These are phyloP conservation scores for Luperina nickerlii DNA, from an alignment of 2,888 invertebrate species.

Conservation along the genomic window DNA sequence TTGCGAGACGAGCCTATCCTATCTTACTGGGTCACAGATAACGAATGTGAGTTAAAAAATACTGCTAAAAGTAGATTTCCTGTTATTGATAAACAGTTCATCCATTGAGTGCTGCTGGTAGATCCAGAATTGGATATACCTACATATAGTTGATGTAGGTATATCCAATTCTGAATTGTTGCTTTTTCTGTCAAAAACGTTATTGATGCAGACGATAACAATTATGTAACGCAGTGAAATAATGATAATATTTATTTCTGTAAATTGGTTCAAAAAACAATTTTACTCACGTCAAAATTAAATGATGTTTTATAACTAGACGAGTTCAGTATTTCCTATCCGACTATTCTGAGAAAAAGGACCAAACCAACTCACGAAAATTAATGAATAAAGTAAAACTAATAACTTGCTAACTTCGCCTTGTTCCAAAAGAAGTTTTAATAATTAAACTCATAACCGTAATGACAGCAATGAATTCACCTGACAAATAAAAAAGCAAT, in stretches of 20 bases:
- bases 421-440: slow-evolving; percentile 15
- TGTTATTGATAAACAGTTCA: slow-evolving; percentile 27
- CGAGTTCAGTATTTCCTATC: neutral
- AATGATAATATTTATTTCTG: neutral
- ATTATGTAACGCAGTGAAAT: neutral
- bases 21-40: slow-evolving; percentile 74
- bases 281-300: neutral
- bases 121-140: neutral
- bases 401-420: neutral
- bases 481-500: slow-evolving; percentile 62
- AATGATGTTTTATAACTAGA: neutral
- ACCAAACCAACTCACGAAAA: neutral
- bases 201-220: neutral
- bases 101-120: slow-evolving; percentile 3
- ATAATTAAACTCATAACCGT: slow-evolving; percentile 13
- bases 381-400: neutral
- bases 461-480: slow-evolving; percentile 62
- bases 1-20: slow-evolving; percentile 62
- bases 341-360: neutral
- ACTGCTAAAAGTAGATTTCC: slow-evolving; percentile 53
- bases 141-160: neutral
- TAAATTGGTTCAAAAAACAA: neutral
- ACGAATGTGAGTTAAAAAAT: slow-evolving; percentile 59
- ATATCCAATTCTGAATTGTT: too few species aligned
- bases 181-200: neutral